A percentile compares a stretch with the other conserved stretches of the same genome.
Evolutionary conservation across 1,140 invertebrate species (phyloP).

Genomic region (Drosophila biarmipes): DNA sequence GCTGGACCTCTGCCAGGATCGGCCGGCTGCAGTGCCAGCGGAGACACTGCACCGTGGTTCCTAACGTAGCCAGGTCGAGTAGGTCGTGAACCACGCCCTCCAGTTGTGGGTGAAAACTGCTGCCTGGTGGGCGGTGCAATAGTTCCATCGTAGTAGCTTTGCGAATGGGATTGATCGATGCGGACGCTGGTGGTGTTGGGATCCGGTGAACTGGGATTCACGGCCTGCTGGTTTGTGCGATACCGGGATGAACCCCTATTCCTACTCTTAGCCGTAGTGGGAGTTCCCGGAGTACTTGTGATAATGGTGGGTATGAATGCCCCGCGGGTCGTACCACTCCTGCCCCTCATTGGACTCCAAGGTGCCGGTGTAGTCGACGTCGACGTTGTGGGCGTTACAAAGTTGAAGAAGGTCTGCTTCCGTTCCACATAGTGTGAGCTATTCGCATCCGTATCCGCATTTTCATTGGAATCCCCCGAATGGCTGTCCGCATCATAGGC

Average conservation of each 20-base stretch:
- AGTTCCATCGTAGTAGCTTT: slow-evolving; percentile 80
- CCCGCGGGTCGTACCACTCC: slow-evolving; percentile 33
- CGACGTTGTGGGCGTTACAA: slow-evolving; percentile 31
- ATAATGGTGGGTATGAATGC: slow-evolving; percentile 56
- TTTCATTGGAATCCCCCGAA: slow-evolving; percentile 27
- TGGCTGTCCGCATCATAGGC: slow-evolving; percentile 67
- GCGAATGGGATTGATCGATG: slow-evolving; percentile 73
- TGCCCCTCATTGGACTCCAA: slow-evolving; percentile 73
- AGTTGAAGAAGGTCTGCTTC: slow-evolving; percentile 44
- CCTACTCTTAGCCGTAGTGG: slow-evolving; percentile 1
- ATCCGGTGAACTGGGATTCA: slow-evolving; percentile 18
- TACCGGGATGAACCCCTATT: slow-evolving; percentile 50
- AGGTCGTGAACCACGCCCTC: slow-evolving; percentile 37
- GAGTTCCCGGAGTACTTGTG: slow-evolving; percentile 42
- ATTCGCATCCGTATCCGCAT: slow-evolving; percentile 57
- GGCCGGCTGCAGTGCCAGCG: slow-evolving; percentile 41
- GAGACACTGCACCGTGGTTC: slow-evolving; percentile 6
- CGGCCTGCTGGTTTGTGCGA: slow-evolving; percentile 32
- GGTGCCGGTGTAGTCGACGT: slow-evolving; percentile 41
- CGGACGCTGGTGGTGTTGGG: slow-evolving; percentile 45
- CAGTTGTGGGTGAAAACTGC: slow-evolving; percentile 19
- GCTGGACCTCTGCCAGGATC: slow-evolving; percentile 12
- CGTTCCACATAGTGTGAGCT: slow-evolving; percentile 57
- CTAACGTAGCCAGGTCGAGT: slow-evolving; percentile 31
- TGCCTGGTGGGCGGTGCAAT: slow-evolving; percentile 58